phyloP scores from a whole-genome alignment of 1,140 invertebrate species.

The Varroa destructor region DNA sequence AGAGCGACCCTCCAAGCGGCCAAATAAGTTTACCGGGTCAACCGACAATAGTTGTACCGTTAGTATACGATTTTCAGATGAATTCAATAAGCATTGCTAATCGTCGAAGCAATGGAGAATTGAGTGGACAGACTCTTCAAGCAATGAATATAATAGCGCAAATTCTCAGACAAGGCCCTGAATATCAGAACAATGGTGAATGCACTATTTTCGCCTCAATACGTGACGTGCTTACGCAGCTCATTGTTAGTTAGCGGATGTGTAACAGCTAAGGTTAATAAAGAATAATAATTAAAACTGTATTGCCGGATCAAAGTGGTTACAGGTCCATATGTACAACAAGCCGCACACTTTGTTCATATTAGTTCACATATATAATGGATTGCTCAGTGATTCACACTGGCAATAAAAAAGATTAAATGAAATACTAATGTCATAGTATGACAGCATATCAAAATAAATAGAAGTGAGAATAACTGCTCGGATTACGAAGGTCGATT shows the following conservation, averaged over 20 bases:
- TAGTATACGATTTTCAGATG: conserved; percentile 8
- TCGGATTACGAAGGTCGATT: too few species aligned
- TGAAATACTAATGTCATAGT: too few species aligned
- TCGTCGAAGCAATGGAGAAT: not conserved
- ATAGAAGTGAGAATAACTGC: too few species aligned
- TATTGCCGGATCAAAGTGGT: too few species aligned
- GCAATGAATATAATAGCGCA: conserved; percentile 22
- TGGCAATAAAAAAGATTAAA: too few species aligned
- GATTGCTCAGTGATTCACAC: too few species aligned
- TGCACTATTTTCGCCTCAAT: not conserved
- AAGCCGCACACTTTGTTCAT: too few species aligned
- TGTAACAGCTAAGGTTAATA: too few species aligned
- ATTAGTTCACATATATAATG: too few species aligned
- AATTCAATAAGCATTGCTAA: not conserved
- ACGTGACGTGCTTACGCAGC: not conserved
- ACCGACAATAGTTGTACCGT: conserved; percentile 8
- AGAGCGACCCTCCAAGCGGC: not conserved
- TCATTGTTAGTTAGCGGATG: not conserved
- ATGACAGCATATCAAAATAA: too few species aligned
- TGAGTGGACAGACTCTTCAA: not conserved
- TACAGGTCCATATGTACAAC: too few species aligned
- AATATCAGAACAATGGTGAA: conserved; percentile 15
- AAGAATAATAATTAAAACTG: too few species aligned
- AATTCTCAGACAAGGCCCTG: not conserved
- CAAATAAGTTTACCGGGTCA: not conserved